Conservation (phyloP, 1,140 invertebrate genomes). For the Drosophila parabipectinata region DNA sequence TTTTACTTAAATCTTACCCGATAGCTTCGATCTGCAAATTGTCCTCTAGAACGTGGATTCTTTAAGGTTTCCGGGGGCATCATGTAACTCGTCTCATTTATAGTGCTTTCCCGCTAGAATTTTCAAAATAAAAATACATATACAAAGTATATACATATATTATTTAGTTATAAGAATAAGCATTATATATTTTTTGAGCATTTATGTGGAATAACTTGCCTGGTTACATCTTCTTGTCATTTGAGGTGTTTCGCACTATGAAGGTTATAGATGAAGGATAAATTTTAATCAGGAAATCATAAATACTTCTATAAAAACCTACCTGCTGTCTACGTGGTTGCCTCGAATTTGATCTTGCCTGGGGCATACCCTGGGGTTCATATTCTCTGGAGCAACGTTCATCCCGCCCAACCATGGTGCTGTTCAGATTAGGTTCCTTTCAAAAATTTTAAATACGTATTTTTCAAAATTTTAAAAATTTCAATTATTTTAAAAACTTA, state of each 20-base stretch:
- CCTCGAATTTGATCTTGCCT: neutral
- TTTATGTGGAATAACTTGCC: neutral
- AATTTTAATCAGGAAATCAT: neutral
- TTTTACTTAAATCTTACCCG: neutral
- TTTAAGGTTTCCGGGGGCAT: neutral
- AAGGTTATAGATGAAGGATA: neutral
- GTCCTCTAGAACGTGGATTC: neutral
- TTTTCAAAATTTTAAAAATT: neutral
- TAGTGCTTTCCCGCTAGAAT: slow-evolving; percentile 9
- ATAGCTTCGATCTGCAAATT: neutral
- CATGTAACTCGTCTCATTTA: slow-evolving; percentile 30
- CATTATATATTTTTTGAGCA: too few relatives aligned
- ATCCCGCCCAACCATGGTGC: slow-evolving; percentile 26
- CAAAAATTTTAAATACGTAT: neutral
- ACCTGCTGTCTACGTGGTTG: neutral
- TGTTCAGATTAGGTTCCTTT: slow-evolving; percentile 44
- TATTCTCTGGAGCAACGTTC: neutral
- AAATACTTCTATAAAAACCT: neutral
- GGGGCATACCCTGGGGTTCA: neutral
- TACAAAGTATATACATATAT: too few relatives aligned
- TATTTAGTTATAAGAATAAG: too few relatives aligned
- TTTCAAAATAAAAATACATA: too few relatives aligned
- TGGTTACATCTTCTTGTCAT: neutral
- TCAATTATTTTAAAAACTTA: slow-evolving; percentile 3
- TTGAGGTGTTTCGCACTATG: slow-evolving; percentile 2